Evolutionary conservation across 2,888 invertebrate genomes (phyloP), one percentile per base, ranked within the genome.

Genomic region (Lamproptera curius): DNA sequence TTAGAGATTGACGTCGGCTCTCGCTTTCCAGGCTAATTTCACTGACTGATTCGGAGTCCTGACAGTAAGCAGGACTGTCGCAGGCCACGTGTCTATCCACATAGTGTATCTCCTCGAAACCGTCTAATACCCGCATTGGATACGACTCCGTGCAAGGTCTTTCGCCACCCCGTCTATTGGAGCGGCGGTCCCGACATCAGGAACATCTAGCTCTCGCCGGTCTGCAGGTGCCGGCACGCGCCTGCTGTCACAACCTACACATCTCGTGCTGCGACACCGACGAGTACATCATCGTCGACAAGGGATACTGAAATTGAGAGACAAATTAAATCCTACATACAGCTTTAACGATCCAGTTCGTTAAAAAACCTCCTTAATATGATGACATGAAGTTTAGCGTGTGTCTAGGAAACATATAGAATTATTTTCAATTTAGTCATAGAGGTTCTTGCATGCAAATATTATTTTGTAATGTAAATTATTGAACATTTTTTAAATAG

Each of bases 181-280:
- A 72, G 65, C 80, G 81, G 67, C 84, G 82, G 41, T 69, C 75
- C 50, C 78, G 72, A 58, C 85, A 84, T 85, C 86, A 83, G 62
- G 86, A 83, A 53, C 83, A 85, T 0, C 84, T 70, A 1, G 74
- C 59, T 46, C 85, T 75, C 35, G 76, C 70, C 16, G 73, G 70
- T 11, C 81, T 75, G 55, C 81, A 74, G 2, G 75, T 71, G 14
- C 86, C 82, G 59, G 82, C 79, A 55, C 88, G 80, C 41, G 88
- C 87, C 63, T 90, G 89, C 58, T 90, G 91, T 91, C 91, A 92
- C 90, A 91, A 90, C n/a, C 90, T 89, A 70, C 91, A 91, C 77
- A 91, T 88, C 70, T 91, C 92, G 60, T 91, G 91, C 65, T 91
- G 91, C 33, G 90, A 88, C 52, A 91, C 91, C 34, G 91, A 91